phyloP scores from a whole-genome alignment of 1,140 invertebrate species.

The Solenopsis invicta region DNA sequence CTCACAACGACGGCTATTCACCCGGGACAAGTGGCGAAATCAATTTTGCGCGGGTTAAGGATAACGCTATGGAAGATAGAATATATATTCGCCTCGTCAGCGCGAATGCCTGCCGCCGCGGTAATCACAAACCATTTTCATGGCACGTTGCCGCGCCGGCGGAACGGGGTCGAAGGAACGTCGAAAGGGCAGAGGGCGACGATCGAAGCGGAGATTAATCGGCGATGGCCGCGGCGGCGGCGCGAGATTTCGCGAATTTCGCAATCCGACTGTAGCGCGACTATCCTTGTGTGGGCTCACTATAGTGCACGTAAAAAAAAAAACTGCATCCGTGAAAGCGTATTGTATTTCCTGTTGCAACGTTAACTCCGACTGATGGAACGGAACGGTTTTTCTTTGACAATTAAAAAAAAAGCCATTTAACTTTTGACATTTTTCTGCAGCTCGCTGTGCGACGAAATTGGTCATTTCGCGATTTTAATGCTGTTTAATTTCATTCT shows the following conservation, averaged over 20 bases:
- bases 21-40: constrained; percentile 35
- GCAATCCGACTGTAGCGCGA: not conserved
- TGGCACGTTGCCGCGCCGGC: constrained; percentile 31
- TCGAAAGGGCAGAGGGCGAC: constrained; percentile 55
- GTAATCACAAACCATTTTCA: constrained; percentile 56
- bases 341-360: not conserved
- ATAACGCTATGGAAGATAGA: constrained; percentile 40
- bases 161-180: constrained; percentile 54
- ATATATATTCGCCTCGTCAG: constrained; percentile 53
- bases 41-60: constrained; percentile 46
- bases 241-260: constrained; percentile 32
- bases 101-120: constrained; percentile 38
- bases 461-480: not conserved
- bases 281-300: not conserved
- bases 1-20: constrained; percentile 12
- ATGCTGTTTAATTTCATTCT: not conserved
- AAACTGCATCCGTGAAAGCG: not conserved
- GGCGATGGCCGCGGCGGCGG: not conserved
- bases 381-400: not conserved
- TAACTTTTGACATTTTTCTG: constrained; percentile 16
- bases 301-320: not conserved
- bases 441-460: not conserved
- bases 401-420: not conserved
- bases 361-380: not conserved
- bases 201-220: constrained; percentile 57